Evolutionary conservation across 2,113 vertebrate species (phyloP).

Genomic region (Datnioides undecimradiatus): DNA sequence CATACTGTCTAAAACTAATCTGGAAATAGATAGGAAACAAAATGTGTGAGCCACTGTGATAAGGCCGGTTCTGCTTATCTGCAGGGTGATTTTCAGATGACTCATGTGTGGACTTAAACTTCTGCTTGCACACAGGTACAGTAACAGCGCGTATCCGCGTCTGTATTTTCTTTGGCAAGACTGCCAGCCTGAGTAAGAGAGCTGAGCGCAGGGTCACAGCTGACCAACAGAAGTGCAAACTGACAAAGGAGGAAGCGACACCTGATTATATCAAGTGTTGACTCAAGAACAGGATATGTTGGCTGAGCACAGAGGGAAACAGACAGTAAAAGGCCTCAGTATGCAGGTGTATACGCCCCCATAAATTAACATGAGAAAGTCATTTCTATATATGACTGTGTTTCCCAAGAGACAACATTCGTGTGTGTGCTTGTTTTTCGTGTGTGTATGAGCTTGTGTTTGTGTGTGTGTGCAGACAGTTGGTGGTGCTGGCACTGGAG

Average conservation of each 20-base stretch:
- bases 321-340: slow-evolving; percentile 46
- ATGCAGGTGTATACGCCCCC: slow-evolving; percentile 50
- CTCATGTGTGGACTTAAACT: not conserved
- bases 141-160: not conserved
- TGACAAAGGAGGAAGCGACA: slow-evolving; percentile 72
- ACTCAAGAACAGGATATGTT: slow-evolving; percentile 72
- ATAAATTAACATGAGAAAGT: slow-evolving; percentile 35
- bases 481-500: slow-evolving; percentile 83
- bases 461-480: slow-evolving; percentile 77
- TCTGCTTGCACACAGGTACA: not conserved
- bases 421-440: slow-evolving; percentile 8
- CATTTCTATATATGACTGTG: slow-evolving; percentile 30
- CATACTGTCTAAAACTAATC: not conserved
- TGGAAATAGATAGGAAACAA: not conserved
- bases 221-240: slow-evolving; percentile 60
- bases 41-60: not conserved
- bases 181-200: not conserved
- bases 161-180: slow-evolving; percentile 13
- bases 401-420: slow-evolving; percentile 54
- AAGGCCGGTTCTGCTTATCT: not conserved
- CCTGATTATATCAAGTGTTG: slow-evolving; percentile 76
- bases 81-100: not conserved
- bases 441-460: slow-evolving; percentile 23
- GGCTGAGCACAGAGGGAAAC: slow-evolving; percentile 43
- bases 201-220: slow-evolving; percentile 30